These are phyloP conservation scores for Drosophila robusta DNA, from an alignment of 2,888 invertebrate species.

Conservation along the genomic window DNA sequence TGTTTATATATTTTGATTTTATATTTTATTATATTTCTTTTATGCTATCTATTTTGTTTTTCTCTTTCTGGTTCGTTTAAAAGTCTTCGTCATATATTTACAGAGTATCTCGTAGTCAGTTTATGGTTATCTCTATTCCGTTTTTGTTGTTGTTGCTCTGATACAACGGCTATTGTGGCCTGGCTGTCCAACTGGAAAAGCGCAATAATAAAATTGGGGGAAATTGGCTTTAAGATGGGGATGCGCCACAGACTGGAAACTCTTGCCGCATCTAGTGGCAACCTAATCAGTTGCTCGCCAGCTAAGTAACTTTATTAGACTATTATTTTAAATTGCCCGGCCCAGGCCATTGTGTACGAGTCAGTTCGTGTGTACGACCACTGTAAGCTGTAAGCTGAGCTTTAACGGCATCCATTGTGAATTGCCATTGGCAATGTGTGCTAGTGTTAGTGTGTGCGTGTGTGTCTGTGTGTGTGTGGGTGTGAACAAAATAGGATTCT, in stretches of 20 bases:
- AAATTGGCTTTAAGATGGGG: slow-evolving; percentile 72
- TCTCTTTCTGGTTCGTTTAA: too few relatives aligned
- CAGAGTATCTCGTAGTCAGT: slow-evolving; percentile 25
- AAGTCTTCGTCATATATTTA: not conserved
- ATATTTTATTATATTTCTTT: not conserved
- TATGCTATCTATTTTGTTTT: too few relatives aligned
- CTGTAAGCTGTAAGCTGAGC: slow-evolving; percentile 40
- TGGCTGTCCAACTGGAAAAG: slow-evolving; percentile 58
- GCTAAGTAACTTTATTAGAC: slow-evolving; percentile 78
- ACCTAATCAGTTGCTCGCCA: slow-evolving; percentile 72
- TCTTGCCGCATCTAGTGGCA: slow-evolving; percentile 43
- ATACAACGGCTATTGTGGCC: slow-evolving; percentile 46
- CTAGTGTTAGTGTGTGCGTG: too few relatives aligned
- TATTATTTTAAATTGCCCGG: slow-evolving; percentile 74
- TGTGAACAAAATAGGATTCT: slow-evolving; percentile 35
- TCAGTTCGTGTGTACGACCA: slow-evolving; percentile 26
- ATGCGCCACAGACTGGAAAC: slow-evolving; percentile 38
- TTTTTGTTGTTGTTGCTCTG: slow-evolving; percentile 31
- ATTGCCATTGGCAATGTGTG: slow-evolving; percentile 31
- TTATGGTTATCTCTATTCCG: not conserved
- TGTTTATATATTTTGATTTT: too few relatives aligned
- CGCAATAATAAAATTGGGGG: slow-evolving; percentile 75
- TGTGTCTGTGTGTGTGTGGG: not conserved
- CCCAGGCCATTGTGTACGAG: slow-evolving; percentile 42
- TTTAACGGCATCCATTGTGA: slow-evolving; percentile 42